phyloP scores from a whole-genome alignment of 2,797 vertebrate species.

The Setipinna tenuifilis region DNA sequence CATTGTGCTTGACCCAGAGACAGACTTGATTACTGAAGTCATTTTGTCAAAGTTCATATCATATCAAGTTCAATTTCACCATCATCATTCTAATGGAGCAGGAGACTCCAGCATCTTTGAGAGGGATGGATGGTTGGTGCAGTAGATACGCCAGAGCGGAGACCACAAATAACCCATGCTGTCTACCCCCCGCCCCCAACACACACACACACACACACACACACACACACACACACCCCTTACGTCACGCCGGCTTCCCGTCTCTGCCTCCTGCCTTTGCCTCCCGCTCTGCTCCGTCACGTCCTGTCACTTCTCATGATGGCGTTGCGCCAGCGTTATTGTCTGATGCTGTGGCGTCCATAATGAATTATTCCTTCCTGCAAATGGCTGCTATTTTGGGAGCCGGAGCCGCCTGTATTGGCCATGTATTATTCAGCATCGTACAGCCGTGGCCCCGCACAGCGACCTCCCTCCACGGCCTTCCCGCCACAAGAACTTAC shows the following conservation, averaged over 20 bases:
- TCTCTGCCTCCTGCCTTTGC: neutral
- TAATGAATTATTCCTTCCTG: constrained; percentile 60
- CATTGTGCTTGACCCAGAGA: neutral
- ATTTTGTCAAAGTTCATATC: neutral
- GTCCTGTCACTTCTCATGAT: constrained; percentile 16
- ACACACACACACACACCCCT: neutral
- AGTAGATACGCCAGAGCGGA: too few species aligned
- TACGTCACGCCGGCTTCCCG: constrained; percentile 47
- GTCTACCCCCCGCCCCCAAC: too few species aligned
- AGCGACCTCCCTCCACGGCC: neutral
- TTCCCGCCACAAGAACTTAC: neutral
- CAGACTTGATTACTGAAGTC: neutral
- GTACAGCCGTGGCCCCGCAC: neutral
- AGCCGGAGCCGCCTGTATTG: constrained; percentile 33
- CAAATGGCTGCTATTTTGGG: constrained; percentile 62
- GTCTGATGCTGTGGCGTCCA: constrained; percentile 46
- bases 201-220: neutral
- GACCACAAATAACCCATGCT: too few species aligned
- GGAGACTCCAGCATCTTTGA: neutral
- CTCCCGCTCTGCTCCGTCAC: neutral
- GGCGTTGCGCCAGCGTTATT: constrained; percentile 43
- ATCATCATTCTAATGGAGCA: neutral
- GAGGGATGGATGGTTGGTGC: too few species aligned
- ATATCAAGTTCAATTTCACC: neutral
- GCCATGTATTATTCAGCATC: constrained; percentile 55